These are phyloP conservation scores for Tauraco hartlaubi DNA, from an alignment of 2,797 vertebrate species.

Conservation along the genomic window DNA sequence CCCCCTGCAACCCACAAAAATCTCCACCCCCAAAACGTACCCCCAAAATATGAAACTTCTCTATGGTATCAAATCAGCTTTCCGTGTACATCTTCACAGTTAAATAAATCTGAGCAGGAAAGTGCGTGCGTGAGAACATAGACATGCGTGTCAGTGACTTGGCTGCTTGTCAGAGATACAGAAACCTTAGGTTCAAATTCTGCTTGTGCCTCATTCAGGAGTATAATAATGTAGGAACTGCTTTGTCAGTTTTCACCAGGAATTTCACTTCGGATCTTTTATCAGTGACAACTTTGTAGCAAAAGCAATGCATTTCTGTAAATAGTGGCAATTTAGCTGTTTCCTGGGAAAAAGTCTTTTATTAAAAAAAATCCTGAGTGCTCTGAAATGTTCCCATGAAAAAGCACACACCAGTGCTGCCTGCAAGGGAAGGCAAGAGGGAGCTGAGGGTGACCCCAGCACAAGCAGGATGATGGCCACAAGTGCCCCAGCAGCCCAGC, in stretches of 20 bases:
- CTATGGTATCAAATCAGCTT: not conserved
- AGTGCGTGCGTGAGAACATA: too few relatives aligned
- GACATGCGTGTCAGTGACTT: not conserved
- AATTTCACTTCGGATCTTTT: not conserved
- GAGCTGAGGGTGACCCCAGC: not conserved
- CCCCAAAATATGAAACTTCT: not conserved
- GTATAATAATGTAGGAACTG: not conserved
- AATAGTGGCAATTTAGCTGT: not conserved
- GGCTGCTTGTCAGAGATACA: not conserved
- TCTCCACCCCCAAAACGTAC: rapidly evolving
- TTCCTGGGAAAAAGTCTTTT: not conserved
- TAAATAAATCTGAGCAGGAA: not conserved
- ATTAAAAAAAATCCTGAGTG: not conserved
- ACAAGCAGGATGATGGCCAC: not conserved
- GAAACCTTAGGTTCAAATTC: not conserved
- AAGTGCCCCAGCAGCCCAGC: rapidly evolving
- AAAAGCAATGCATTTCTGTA: not conserved
- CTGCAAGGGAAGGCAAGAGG: not conserved
- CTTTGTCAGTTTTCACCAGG: not conserved
- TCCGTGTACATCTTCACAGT: not conserved
- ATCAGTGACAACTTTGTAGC: not conserved
- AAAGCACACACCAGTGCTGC: not conserved
- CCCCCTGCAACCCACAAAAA: not conserved
- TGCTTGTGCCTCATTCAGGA: not conserved
- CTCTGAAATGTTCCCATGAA: not conserved